Conservation (phyloP, 2,888 invertebrate genomes). For the Nomada fabriciana region DNA sequence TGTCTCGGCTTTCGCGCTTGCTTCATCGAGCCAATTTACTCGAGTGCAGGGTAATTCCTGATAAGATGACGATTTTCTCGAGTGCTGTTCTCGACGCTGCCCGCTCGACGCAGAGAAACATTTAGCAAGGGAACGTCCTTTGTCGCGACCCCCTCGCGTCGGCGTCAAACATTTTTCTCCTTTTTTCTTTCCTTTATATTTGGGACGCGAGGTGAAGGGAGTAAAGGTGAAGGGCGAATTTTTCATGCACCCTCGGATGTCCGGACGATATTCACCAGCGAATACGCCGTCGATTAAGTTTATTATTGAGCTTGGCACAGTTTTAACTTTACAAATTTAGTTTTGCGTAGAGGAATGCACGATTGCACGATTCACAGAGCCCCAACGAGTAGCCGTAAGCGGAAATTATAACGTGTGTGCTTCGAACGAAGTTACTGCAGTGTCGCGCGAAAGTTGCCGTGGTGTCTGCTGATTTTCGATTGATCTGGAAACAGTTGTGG, state of each 20-base stretch:
- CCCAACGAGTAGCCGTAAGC: too few relatives aligned
- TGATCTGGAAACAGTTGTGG: too few relatives aligned
- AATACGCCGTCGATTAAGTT: too few relatives aligned
- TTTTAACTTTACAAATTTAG: too few relatives aligned
- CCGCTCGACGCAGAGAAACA: slow-evolving; percentile 28
- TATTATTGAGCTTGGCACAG: too few relatives aligned
- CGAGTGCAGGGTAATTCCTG: slow-evolving; percentile 71
- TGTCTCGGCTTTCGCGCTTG: slow-evolving; percentile 40
- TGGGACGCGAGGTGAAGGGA: not conserved
- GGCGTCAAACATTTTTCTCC: slow-evolving; percentile 20
- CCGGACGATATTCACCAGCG: too few relatives aligned
- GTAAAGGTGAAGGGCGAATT: not conserved
- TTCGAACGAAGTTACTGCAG: too few relatives aligned
- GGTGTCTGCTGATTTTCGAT: too few relatives aligned
- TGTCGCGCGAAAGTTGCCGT: too few relatives aligned
- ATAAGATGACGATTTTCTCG: slow-evolving; percentile 68
- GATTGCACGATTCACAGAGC: too few relatives aligned
- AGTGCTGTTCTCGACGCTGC: slow-evolving; percentile 41
- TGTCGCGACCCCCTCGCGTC: slow-evolving; percentile 9
- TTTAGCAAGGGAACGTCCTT: slow-evolving; percentile 32
- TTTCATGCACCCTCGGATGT: not conserved
- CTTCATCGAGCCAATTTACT: slow-evolving; percentile 68
- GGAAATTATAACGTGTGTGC: too few relatives aligned
- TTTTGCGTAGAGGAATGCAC: too few relatives aligned
- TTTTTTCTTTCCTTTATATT: not conserved